Conservation (phyloP, 1,140 invertebrate species). For the Dreissena rostriformis region DNA sequence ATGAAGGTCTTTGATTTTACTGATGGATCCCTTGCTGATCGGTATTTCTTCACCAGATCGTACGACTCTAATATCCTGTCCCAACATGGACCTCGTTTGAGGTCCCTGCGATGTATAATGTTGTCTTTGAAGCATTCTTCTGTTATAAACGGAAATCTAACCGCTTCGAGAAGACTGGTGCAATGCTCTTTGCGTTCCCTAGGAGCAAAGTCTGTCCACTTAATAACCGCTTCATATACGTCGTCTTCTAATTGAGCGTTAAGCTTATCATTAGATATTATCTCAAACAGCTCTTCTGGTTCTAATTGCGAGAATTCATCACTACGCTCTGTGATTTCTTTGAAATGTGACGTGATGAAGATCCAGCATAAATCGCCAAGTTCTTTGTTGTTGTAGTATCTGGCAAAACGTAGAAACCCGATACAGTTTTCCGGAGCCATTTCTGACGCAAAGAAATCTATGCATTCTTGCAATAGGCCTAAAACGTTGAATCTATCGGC, state of each 20-base stretch:
- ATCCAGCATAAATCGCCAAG: conserved; percentile 86
- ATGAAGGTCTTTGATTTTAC: conserved; percentile 11
- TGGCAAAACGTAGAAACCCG: conserved; percentile 90
- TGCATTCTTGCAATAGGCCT: conserved; percentile 89
- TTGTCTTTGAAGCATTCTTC: conserved; percentile 45
- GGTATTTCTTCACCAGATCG: conserved; percentile 38
- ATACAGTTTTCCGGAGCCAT: conserved; percentile 90
- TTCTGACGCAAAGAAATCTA: conserved; percentile 86
- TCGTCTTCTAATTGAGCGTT: conserved; percentile 97
- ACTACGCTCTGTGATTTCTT: conserved; percentile 92
- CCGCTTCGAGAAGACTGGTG: conserved; percentile 1
- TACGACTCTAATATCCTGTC: conserved; percentile 57
- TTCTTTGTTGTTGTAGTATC: conserved; percentile 87
- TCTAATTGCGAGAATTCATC: conserved; percentile 97
- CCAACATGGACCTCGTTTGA: conserved; percentile 34
- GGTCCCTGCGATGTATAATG: conserved; percentile 34
- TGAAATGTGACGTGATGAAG: conserved; percentile 67
- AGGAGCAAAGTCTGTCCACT: conserved; percentile 98
- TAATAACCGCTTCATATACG: conserved; percentile 94
- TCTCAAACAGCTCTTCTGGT: conserved; percentile 96
- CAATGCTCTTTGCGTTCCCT: conserved; percentile 86
- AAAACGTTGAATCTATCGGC: conserved; percentile 89
- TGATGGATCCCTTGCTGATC: conserved; percentile 15
- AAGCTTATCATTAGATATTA: conserved; percentile 96
- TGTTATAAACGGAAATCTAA: conserved; percentile 41